Evolutionary conservation across 2,888 invertebrate genomes (phyloP).

Genomic region (Auanema sp.): DNA sequence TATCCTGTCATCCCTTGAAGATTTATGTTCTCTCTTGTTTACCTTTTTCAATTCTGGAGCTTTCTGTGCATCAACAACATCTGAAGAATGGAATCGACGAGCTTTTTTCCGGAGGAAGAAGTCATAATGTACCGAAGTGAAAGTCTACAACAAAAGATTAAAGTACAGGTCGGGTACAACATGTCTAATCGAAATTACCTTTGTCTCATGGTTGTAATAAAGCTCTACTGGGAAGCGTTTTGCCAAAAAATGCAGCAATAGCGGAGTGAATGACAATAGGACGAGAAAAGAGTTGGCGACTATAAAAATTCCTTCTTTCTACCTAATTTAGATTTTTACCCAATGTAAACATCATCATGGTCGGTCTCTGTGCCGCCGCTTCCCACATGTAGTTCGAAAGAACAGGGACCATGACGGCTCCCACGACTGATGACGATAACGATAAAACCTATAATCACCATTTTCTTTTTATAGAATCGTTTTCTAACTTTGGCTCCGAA

Average conservation of each 20-base stretch:
- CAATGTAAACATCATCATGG: conserved; percentile 44
- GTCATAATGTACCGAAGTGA: conserved; percentile 60
- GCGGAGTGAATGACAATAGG: conserved; percentile 58
- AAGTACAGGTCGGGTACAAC: conserved; percentile 6
- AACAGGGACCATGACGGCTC: conserved; percentile 58
- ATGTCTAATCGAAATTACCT: conserved; percentile 28
- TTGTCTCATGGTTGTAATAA: conserved; percentile 52
- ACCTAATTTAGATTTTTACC: conserved; percentile 18
- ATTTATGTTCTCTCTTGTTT: neutral
- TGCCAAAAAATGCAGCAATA: conserved; percentile 59
- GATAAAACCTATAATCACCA: conserved; percentile 44
- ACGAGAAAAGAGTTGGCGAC: conserved; percentile 57
- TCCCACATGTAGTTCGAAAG: conserved; percentile 55
- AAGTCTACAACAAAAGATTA: conserved; percentile 36
- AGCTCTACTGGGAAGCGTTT: conserved; percentile 59
- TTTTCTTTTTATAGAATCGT: neutral
- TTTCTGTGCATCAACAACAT: conserved; percentile 48
- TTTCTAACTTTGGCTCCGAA: conserved; percentile 51
- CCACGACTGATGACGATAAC: conserved; percentile 53
- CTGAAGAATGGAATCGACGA: conserved; percentile 47
- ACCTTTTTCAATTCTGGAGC: conserved; percentile 53
- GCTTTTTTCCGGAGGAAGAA: conserved; percentile 58
- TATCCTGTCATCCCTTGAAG: neutral
- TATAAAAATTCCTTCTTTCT: conserved; percentile 13
- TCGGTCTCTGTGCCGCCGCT: conserved; percentile 52